Percentiles rank a stretch among this genome's conserved stretches.
Evolutionary conservation across 64 coral and sea anemone species (phyloP).

Genomic region (Montipora capricornis): DNA sequence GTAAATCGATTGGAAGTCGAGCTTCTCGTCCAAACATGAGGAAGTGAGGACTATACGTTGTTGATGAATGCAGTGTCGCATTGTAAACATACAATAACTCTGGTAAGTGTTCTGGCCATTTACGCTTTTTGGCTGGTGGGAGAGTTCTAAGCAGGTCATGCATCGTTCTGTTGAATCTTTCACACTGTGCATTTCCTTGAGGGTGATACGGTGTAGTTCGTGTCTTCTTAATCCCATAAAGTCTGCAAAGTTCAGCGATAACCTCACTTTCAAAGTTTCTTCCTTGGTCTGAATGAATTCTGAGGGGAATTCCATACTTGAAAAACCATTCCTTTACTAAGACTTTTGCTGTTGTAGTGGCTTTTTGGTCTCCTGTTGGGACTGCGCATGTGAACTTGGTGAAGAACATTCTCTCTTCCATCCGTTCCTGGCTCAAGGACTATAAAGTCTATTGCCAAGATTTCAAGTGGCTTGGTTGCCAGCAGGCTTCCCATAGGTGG

Average conservation of each 20-base stretch:
- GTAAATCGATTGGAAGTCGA: constrained; percentile 36
- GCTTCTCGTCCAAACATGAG: constrained; percentile 43
- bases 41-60: constrained; percentile 13
- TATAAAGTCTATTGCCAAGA: constrained; percentile 63
- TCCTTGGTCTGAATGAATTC: constrained; percentile 68
- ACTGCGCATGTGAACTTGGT: constrained; percentile 34
- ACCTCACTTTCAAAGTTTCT: constrained; percentile 61
- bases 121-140: constrained; percentile 21
- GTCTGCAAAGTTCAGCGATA: constrained; percentile 42
- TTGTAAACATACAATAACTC: constrained; percentile 64
- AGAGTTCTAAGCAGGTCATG: constrained; percentile 44
- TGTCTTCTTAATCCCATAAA: constrained; percentile 51
- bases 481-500: constrained; percentile 26
- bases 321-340: constrained; percentile 71
- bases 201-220: constrained; percentile 22
- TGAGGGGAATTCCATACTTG: constrained; percentile 24
- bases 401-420: neutral
- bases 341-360: constrained; percentile 50
- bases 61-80: constrained; percentile 42
- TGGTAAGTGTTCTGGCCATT: constrained; percentile 54
- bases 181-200: constrained; percentile 57
- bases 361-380: constrained; percentile 54
- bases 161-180: constrained; percentile 67
- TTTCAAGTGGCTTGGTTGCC: constrained; percentile 50
- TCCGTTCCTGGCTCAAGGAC: constrained; percentile 42